Evolutionary conservation across 1,140 invertebrate genomes (phyloP).

Genomic region (Cyrtorhinus lividipennis): DNA sequence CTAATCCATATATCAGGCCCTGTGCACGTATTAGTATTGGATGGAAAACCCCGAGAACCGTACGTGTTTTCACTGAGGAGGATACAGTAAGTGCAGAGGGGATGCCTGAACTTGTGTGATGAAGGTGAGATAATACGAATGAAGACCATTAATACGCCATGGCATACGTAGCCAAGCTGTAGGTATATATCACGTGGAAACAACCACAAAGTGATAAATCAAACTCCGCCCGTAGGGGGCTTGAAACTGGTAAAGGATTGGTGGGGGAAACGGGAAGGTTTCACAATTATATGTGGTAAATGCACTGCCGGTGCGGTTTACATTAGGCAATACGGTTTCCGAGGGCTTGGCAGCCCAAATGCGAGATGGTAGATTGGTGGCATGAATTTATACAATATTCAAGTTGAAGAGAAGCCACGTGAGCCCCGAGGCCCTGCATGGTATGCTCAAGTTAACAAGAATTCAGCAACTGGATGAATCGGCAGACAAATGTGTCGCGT

Average conservation of each 20-base stretch:
- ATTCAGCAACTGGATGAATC: no score
- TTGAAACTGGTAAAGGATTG: not conserved
- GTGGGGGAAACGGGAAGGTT: not conserved
- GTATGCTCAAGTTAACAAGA: no score
- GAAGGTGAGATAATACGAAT: constrained; percentile 8
- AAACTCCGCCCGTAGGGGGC: not conserved
- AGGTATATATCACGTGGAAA: not conserved
- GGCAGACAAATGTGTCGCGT: no score
- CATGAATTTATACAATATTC: not conserved
- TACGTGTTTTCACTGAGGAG: no score
- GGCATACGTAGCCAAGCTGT: not conserved
- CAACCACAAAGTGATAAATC: constrained; percentile 3
- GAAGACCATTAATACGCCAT: constrained; percentile 2
- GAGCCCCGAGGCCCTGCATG: no score
- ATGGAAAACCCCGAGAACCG: not conserved
- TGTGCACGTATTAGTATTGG: not conserved
- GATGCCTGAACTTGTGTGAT: not conserved
- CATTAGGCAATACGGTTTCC: constrained; percentile 2
- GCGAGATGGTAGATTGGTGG: not conserved
- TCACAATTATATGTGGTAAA: constrained; percentile 4
- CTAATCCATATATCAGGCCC: not conserved
- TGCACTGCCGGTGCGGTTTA: not conserved
- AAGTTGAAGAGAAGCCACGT: not conserved
- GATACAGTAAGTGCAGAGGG: no score
- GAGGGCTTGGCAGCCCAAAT: not conserved